phyloP scores from a whole-genome alignment of 2,113 vertebrate species.

The Thamnophis sirtalis region DNA sequence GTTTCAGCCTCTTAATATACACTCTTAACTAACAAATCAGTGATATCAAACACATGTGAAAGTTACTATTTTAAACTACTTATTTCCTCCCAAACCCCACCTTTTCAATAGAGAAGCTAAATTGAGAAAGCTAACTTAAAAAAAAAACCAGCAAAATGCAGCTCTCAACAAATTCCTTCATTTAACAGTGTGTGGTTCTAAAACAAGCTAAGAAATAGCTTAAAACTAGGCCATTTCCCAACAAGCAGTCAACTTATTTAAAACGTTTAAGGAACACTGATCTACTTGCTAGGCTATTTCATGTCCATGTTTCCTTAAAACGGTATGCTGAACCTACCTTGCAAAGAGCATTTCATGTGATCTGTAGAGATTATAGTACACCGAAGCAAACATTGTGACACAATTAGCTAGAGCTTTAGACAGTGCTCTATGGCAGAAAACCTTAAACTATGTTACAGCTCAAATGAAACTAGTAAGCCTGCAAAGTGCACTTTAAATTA shows the following conservation, averaged over 20 bases:
- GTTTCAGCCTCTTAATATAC: background rate
- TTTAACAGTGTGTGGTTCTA: background rate
- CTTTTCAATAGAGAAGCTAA: background rate
- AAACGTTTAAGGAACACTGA: background rate
- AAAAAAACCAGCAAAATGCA: background rate
- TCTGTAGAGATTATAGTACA: background rate
- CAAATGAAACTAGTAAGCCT: background rate
- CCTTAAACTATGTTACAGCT: background rate
- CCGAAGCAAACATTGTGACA: background rate
- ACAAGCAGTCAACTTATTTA: background rate
- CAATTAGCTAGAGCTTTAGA: background rate
- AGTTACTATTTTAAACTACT: background rate
- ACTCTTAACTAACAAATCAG: background rate
- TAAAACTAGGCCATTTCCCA: background rate
- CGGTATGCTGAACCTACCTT: rapidly evolving
- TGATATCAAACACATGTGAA: background rate
- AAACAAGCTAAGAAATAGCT: background rate
- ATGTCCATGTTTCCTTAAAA: background rate
- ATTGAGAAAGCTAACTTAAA: background rate
- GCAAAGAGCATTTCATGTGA: background rate
- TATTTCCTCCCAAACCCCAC: background rate
- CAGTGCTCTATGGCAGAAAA: background rate
- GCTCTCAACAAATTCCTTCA: background rate
- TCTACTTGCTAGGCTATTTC: background rate
- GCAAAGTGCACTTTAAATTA: background rate